Percentiles rank a stretch among this genome's conserved stretches.
phyloP scores from a whole-genome alignment of 1,140 invertebrate genomes.

The Sminthurides bifidus region DNA sequence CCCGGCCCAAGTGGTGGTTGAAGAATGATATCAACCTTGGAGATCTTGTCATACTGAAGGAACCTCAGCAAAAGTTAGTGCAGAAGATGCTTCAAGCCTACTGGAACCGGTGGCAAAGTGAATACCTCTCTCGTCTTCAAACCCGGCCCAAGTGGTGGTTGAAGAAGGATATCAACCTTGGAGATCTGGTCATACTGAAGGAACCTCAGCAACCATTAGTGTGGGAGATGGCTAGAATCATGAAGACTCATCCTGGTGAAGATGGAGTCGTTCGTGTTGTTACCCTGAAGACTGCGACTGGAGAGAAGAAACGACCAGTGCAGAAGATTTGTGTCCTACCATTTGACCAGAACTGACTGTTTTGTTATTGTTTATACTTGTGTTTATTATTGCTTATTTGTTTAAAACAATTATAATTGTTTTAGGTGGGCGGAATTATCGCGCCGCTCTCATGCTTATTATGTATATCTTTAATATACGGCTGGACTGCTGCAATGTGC shows the following conservation, averaged over 20 bases:
- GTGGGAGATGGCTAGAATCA: conserved; percentile 34
- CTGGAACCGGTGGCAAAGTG: neutral
- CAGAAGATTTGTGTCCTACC: neutral
- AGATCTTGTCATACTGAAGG: neutral
- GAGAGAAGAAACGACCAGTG: neutral
- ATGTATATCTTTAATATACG: no score
- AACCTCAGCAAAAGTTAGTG: neutral
- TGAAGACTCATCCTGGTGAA: conserved; percentile 29
- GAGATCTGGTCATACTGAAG: neutral
- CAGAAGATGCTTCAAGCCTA: neutral
- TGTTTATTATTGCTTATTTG: no score
- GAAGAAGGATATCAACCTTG: neutral
- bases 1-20: neutral
- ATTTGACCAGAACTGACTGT: neutral
- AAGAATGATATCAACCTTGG: no score
- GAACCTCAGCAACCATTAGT: conserved; percentile 23
- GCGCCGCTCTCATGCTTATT: no score
- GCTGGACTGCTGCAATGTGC: no score
- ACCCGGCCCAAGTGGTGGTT: neutral
- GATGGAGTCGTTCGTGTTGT: conserved; percentile 32
- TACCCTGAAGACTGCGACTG: neutral
- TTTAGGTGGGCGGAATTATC: no score
- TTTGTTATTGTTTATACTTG: no score
- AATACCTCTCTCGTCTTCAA: neutral
- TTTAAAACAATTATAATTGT: no score